Evolutionary conservation across 2,113 vertebrate species (phyloP).

Genomic region (Cacatua alba): DNA sequence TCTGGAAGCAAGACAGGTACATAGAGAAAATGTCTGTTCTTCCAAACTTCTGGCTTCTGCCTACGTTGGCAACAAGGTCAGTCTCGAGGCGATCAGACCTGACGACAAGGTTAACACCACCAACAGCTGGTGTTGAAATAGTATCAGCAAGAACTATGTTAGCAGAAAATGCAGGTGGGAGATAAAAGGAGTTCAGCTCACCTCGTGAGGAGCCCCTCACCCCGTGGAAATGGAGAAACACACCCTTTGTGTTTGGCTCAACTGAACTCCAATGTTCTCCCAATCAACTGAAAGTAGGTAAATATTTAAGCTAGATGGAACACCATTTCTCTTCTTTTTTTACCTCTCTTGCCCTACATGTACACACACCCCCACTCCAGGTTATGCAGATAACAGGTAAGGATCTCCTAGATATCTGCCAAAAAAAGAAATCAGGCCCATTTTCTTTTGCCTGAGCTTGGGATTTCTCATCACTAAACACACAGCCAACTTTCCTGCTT

Average conservation of each 20-base stretch:
- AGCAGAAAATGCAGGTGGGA: background rate
- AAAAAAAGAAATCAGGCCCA: background rate
- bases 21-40: background rate
- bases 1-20: background rate
- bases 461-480: background rate
- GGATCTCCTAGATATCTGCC: background rate
- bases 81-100: background rate
- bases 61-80: background rate
- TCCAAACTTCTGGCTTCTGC: background rate
- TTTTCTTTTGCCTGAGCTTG: background rate
- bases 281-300: background rate
- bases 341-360: background rate
- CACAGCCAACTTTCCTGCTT: background rate
- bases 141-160: background rate
- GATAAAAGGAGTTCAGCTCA: background rate
- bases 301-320: slow-evolving; percentile 43
- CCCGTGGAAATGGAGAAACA: background rate
- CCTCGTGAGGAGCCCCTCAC: fast-evolving
- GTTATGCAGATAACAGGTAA: background rate
- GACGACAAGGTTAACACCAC: background rate
- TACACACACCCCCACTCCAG: background rate
- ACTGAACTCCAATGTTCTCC: background rate
- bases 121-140: background rate
- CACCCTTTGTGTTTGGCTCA: background rate
- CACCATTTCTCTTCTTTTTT: background rate